These are phyloP conservation scores for Hemichromis elongatus DNA, from an alignment of 2,113 vertebrate species.

Conservation along the genomic window DNA sequence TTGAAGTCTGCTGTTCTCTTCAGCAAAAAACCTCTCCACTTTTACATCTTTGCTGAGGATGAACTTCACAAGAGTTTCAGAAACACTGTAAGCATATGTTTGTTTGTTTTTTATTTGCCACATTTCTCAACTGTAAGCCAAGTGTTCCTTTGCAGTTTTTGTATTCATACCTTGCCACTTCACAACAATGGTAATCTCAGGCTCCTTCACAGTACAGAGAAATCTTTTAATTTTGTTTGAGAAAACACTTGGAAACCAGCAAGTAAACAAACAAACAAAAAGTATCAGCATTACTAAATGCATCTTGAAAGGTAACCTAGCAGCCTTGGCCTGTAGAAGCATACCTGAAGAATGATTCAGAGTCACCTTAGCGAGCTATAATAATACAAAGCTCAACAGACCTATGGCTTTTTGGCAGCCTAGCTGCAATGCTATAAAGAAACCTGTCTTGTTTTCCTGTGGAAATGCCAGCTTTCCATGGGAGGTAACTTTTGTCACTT, in stretches of 20 bases:
- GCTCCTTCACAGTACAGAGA: neutral
- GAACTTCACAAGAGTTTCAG: slow-evolving; percentile 84
- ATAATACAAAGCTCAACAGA: neutral
- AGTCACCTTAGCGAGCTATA: neutral
- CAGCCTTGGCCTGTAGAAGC: neutral
- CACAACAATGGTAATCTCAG: neutral
- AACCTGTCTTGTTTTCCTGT: neutral
- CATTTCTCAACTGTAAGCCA: neutral
- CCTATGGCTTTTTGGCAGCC: neutral
- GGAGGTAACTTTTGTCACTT: neutral
- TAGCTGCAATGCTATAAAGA: neutral
- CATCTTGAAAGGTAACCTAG: neutral
- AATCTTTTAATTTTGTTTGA: neutral
- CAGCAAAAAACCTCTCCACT: slow-evolving; percentile 81
- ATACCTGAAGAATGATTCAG: neutral
- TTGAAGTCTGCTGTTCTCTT: slow-evolving; percentile 91
- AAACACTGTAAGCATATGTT: slow-evolving; percentile 74
- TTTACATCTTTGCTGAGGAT: slow-evolving; percentile 95
- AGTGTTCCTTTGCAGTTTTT: neutral
- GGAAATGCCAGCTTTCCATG: neutral
- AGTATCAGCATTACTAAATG: neutral
- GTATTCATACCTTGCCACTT: neutral
- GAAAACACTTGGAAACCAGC: neutral
- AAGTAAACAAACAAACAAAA: neutral
- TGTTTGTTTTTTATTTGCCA: neutral